Percentiles rank a stretch among this genome's conserved stretches.
Evolutionary conservation across 2,888 invertebrate genomes (phyloP).

Genomic region (Dromius quadrimaculatus): DNA sequence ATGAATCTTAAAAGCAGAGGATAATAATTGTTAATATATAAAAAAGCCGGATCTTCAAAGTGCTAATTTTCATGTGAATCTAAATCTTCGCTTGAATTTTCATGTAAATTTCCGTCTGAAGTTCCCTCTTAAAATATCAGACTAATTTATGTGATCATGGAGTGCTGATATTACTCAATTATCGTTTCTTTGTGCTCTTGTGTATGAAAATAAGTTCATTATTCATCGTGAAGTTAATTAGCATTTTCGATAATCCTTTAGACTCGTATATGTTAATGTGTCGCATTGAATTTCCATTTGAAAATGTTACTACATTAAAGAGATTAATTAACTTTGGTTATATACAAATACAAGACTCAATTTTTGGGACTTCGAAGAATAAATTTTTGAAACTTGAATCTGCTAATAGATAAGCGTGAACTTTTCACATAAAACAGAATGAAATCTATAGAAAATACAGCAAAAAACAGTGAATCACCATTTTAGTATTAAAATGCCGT

Average conservation of each 20-base stretch:
- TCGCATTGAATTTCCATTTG: conserved; percentile 45
- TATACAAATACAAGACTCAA: conserved; percentile 31
- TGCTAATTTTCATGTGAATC: conserved; percentile 52
- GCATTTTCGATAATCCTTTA: conserved; percentile 53
- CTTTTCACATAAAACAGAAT: no score
- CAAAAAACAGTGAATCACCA: no score
- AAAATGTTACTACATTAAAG: conserved; percentile 45
- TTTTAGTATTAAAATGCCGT: no score
- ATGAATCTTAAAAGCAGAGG: no score
- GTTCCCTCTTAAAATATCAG: conserved; percentile 51
- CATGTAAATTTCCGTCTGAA: conserved; percentile 52
- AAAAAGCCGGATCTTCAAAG: conserved; percentile 45
- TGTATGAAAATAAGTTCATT: conserved; percentile 53
- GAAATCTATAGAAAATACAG: no score
- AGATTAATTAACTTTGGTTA: conserved; percentile 47
- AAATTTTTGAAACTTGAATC: no score
- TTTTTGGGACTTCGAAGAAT: conserved; percentile 13
- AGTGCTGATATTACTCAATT: conserved; percentile 53
- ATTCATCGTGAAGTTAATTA: conserved; percentile 53
- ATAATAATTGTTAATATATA: no score
- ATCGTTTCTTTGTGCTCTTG: conserved; percentile 53
- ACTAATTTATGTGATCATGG: conserved; percentile 52
- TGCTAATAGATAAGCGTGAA: no score
- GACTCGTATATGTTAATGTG: conserved; percentile 49
- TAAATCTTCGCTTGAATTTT: conserved; percentile 49